Conservation (phyloP, 53 echinoderm and acorn worm species). For the Zoroaster sp. region DNA sequence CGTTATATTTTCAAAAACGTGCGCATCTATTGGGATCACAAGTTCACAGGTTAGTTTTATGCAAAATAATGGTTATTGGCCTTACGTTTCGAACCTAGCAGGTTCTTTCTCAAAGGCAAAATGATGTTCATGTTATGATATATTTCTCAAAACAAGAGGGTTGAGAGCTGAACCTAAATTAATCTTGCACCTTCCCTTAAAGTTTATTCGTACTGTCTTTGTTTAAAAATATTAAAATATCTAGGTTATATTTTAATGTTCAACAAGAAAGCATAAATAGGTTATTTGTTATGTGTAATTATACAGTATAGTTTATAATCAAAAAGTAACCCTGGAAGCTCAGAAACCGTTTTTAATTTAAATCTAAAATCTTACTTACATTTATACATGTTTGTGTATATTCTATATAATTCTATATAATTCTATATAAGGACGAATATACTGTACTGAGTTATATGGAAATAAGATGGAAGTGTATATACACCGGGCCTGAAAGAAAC, state of each 20-base stretch:
- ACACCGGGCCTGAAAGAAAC: neutral
- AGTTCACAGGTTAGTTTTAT: no score
- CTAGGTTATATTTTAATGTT: neutral
- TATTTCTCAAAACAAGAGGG: no score
- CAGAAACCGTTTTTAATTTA: neutral
- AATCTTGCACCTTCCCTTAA: no score
- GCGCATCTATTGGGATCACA: no score
- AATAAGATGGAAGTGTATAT: neutral
- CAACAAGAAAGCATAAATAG: neutral
- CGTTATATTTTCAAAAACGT: no score
- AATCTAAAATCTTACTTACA: neutral
- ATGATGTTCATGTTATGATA: no score
- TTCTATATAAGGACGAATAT: neutral
- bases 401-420: neutral
- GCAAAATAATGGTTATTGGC: no score
- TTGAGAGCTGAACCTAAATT: no score
- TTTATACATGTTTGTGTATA: neutral
- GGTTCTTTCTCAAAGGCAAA: no score
- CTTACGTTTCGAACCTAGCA: no score
- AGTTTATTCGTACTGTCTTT: neutral
- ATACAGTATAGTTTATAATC: no score
- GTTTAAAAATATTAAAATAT: neutral
- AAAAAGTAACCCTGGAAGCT: slow-evolving; percentile 46
- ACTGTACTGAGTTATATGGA: neutral
- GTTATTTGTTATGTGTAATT: neutral